phyloP scores from a whole-genome alignment of 2,113 vertebrate species.

The Xiphophorus maculatus region DNA sequence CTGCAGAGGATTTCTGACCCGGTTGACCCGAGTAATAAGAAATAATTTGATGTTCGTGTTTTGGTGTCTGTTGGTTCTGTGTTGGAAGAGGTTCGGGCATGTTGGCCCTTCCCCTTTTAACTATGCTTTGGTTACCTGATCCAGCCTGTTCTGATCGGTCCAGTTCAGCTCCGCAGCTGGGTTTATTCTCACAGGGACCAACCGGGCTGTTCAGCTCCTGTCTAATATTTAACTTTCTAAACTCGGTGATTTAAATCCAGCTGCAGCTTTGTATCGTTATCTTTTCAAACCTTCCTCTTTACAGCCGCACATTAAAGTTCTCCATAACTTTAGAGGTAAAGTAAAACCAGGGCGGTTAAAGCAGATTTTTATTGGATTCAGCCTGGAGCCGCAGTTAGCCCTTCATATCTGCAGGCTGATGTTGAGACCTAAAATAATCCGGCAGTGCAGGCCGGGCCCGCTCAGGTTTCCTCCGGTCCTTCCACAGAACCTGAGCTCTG shows the following conservation, averaged over 20 bases:
- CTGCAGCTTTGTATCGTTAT: background rate
- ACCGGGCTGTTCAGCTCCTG: conserved; percentile 9
- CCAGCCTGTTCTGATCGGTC: conserved; percentile 8
- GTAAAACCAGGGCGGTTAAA: background rate
- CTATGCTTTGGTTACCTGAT: conserved; percentile 61
- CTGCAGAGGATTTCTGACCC: background rate
- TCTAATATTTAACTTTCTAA: conserved; percentile 39
- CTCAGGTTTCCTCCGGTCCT: background rate
- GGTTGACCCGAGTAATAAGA: background rate
- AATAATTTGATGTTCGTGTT: background rate
- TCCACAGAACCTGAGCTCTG: conserved; percentile 1
- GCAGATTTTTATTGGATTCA: background rate
- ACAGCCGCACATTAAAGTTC: background rate
- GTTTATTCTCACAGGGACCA: background rate
- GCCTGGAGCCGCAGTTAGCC: too few species aligned
- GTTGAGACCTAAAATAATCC: background rate
- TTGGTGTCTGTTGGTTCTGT: background rate
- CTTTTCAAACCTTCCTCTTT: background rate
- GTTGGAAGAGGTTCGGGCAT: conserved; percentile 25
- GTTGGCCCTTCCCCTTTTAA: conserved; percentile 61
- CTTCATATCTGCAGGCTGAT: background rate
- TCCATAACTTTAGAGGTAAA: background rate
- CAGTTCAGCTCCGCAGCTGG: background rate
- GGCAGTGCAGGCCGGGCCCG: background rate
- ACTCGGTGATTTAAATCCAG: background rate